Evolutionary conservation across 2,888 invertebrate genomes (phyloP), one percentile per base, ranked within the genome.

Genomic region (Pollenia griseotomentosa): DNA sequence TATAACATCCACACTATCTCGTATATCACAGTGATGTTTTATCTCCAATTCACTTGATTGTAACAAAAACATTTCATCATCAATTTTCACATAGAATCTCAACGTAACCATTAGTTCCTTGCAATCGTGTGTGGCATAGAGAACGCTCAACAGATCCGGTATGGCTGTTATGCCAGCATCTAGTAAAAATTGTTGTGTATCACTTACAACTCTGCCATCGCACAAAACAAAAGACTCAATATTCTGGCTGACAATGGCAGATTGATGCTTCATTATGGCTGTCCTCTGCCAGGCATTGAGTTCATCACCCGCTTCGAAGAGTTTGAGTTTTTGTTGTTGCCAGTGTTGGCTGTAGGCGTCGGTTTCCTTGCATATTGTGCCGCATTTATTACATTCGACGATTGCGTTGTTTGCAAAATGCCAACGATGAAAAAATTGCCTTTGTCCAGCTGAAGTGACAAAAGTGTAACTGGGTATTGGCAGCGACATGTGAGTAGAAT

Each of bases 151-250:
- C 14, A 90, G 63, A 11, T 89, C 88, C 11, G 91, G 90, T 51
- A 91, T 88, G 10, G 89, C 90, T 16, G 89, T 88, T 42, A 88
- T 88, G 63, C 90, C 90, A 0, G 89, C 88, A 19, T 89, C 89
- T 14, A 89, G 55, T 16, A 91, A 53, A 78, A 91, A 91, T 5
- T 88, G 86, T 42, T 88, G 85, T 0, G 88, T 88, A 42, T 89
- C 88, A 6, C 44, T 63, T 23, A 9, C 40, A 7, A 88, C 81
- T 40, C 87, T 90, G 11, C 86, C 89, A 73, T 89, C 88, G 75
- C 91, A 90, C n/a, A 91, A 70, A 19, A 91, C 61, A 85, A 90
- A 91, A 9, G 88, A 88, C 12, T 90, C 90, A 46, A 91, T 77
- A 14, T 82, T 81, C 42, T 89, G 71, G 40, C 65, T 71, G n/a